Evolutionary conservation across 92 coral and sea anemone species (phyloP).

Genomic region (Ricordea florida): DNA sequence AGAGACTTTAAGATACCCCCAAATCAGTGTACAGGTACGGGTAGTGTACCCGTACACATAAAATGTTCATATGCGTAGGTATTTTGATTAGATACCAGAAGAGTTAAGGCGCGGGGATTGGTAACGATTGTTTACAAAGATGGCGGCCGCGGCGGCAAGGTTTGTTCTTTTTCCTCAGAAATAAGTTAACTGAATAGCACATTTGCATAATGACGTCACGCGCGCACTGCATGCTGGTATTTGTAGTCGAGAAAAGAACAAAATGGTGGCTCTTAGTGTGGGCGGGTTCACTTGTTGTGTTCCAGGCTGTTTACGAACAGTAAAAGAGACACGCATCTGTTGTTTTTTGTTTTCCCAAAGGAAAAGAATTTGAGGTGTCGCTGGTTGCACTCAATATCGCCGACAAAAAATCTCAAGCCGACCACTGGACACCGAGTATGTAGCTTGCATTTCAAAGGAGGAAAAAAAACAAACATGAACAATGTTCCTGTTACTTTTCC

Average conservation of each 20-base stretch:
- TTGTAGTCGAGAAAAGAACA: slow-evolving; percentile 32
- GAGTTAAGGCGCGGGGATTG: no score
- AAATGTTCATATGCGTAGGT: no score
- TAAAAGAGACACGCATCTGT: slow-evolving; percentile 33
- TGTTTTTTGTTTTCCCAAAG: slow-evolving; percentile 46
- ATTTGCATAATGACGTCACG: slow-evolving; percentile 48
- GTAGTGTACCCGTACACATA: no score
- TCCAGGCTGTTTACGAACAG: slow-evolving; percentile 42
- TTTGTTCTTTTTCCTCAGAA: no score
- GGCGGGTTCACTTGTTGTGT: slow-evolving; percentile 64
- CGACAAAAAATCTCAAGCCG: slow-evolving; percentile 24
- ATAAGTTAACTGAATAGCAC: slow-evolving; percentile 22
- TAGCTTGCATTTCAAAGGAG: slow-evolving; percentile 49
- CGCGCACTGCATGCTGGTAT: slow-evolving; percentile 42
- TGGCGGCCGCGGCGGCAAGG: no score
- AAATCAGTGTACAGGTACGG: no score
- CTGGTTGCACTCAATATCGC: slow-evolving; percentile 23
- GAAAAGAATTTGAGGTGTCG: slow-evolving; percentile 22
- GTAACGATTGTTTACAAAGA: no score
- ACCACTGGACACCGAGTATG: slow-evolving; percentile 54
- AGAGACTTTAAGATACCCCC: no score
- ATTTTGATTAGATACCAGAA: no score
- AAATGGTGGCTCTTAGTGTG: slow-evolving; percentile 20
- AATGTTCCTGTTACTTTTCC: slow-evolving; percentile 43
- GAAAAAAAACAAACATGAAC: slow-evolving; percentile 44